Conservation (phyloP, 2,113 vertebrate genomes). For the Cettia cetti region DNA sequence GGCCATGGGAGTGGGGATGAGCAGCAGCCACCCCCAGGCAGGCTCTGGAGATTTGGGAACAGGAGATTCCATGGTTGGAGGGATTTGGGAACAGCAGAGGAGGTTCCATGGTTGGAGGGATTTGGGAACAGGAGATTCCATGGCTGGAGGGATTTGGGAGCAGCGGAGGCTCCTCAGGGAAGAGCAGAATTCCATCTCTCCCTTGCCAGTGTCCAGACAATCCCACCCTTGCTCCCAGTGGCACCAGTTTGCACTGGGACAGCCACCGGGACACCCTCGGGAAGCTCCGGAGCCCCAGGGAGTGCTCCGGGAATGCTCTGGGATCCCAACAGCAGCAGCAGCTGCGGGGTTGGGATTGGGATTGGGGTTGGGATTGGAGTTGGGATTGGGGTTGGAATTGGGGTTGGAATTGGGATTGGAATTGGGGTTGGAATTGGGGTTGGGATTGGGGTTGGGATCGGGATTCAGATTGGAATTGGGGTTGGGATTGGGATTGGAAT, state of each 20-base stretch:
- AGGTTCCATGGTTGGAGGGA: accelerated
- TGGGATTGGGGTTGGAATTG: too few relatives aligned
- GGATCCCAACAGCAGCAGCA: too few relatives aligned
- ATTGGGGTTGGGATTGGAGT: too few relatives aligned
- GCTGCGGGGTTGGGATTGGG: too few relatives aligned
- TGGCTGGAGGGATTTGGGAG: accelerated
- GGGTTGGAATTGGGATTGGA: too few relatives aligned
- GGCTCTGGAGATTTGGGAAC: neutral
- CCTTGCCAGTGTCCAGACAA: accelerated
- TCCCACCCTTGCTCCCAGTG: neutral
- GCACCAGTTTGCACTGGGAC: neutral
- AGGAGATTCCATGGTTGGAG: accelerated
- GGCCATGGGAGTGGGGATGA: accelerated
- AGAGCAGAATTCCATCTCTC: neutral
- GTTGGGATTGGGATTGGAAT: too few relatives aligned
- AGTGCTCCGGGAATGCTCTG: accelerated
- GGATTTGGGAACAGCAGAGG: neutral
- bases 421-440: too few relatives aligned
- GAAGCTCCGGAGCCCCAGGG: neutral
- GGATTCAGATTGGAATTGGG: too few relatives aligned
- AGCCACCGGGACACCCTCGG: neutral
- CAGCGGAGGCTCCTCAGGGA: neutral
- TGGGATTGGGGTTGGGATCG: too few relatives aligned
- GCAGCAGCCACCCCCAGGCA: accelerated
- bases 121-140: neutral